Evolutionary conservation across 92 coral and sea anemone genomes (phyloP), one percentile per base, ranked within the genome.

Genomic region (Umimayanthus chanpuru): DNA sequence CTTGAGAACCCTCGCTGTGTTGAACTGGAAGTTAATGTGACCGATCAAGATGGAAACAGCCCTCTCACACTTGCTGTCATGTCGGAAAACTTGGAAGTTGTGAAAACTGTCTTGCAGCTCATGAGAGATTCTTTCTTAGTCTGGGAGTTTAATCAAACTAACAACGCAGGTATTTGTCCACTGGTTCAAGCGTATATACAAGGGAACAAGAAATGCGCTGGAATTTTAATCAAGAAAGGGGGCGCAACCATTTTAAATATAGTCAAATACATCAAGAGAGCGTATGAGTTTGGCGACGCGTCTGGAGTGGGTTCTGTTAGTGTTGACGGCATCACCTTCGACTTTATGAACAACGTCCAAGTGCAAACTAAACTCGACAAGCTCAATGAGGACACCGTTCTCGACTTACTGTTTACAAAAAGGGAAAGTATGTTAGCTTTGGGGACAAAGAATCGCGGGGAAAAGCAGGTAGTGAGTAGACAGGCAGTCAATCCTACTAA

Each of bases 131-230:
- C 81, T 8, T 61, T 83, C 30, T 77, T 73, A n/a, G 66, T 67
- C 39, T 83, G 86, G 71, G 88, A 90, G 65, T 85, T 92, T 7
- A 91, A 92, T 70, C 85, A 92, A 30, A 68, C 40, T 90, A 95
- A 95, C 98, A 90, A 95, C 96, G 92, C 89, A 83, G 98, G 98
- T 25, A 95, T 95, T 88, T 94, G 85, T 15, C 96, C 98, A 1
- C 58, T 95, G 90, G 89, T 93, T 26, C 94, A 88, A 41, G 96
- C 98, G 84, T 92, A 93, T 74, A 32, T 90, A 49, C 92, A 91
- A 77, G 94, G 93, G 30, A 92, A 95, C 79, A 91, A 90, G 83
- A 67, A 82, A 41, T 92, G 98, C 74, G 94, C 96, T 11, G 93
- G 80, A 26, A 64, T 90, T 77, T 89, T 95, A 65, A 73, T 95